Evolutionary conservation across 2,888 invertebrate genomes (phyloP).

Genomic region (Notocelia uddmanniana): DNA sequence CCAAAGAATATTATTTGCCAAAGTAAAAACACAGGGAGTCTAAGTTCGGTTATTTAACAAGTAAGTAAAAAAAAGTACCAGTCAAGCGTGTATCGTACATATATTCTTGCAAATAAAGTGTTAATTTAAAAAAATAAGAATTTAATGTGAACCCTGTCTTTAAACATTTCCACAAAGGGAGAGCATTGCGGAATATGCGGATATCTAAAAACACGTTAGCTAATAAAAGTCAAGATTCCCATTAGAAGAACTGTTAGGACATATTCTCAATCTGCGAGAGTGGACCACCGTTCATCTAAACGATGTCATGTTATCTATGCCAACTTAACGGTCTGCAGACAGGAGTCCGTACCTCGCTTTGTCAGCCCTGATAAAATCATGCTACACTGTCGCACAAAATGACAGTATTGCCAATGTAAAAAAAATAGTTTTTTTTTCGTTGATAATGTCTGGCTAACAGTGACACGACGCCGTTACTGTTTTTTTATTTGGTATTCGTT

Average conservation of each 20-base stretch:
- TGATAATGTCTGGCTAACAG: background rate
- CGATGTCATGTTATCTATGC: slow-evolving; percentile 75
- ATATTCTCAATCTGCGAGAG: slow-evolving; percentile 51
- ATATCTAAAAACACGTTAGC: slow-evolving; percentile 15
- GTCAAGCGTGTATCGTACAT: background rate
- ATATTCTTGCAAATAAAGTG: background rate
- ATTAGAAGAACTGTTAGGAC: slow-evolving; percentile 47
- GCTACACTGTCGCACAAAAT: slow-evolving; percentile 17
- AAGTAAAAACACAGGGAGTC: background rate
- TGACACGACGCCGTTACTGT: background rate
- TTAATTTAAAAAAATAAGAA: background rate
- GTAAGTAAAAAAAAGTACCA: no score
- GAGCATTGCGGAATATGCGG: background rate
- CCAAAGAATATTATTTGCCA: background rate
- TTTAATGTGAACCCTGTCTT: slow-evolving; percentile 6
- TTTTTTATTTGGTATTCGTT: background rate
- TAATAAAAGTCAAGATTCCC: slow-evolving; percentile 25
- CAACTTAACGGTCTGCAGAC: slow-evolving; percentile 71
- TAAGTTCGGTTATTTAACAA: background rate
- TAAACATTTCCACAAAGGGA: slow-evolving; percentile 14
- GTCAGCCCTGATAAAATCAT: slow-evolving; percentile 57
- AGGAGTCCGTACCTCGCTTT: slow-evolving; percentile 64
- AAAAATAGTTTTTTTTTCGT: slow-evolving; percentile 20
- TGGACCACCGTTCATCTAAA: slow-evolving; percentile 59
- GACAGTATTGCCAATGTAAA: slow-evolving; percentile 8